Evolutionary conservation across 1,140 invertebrate genomes (phyloP).

Genomic region (Rhopalosiphum maidis): DNA sequence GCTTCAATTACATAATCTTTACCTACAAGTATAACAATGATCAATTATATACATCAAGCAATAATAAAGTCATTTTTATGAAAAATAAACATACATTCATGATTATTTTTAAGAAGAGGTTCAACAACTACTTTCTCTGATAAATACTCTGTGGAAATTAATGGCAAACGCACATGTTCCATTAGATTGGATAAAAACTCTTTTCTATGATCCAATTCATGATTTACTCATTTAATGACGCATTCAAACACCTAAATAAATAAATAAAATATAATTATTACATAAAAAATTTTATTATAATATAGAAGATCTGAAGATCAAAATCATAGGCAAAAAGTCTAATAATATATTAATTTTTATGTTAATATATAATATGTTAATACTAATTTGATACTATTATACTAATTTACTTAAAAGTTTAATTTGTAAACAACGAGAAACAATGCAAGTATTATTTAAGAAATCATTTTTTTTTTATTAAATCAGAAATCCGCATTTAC

Average conservation of each 20-base stretch:
- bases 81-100: conserved; percentile 69
- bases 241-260: conserved; percentile 79
- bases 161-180: conserved; percentile 90
- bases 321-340: too few species aligned
- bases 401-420: too few species aligned
- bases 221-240: conserved; percentile 84
- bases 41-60: background rate
- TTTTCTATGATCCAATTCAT: conserved; percentile 75
- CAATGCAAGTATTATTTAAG: too few species aligned
- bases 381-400: too few species aligned
- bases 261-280: too few species aligned
- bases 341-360: too few species aligned
- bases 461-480: too few species aligned
- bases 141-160: conserved; percentile 87
- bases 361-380: too few species aligned
- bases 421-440: too few species aligned
- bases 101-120: conserved; percentile 81
- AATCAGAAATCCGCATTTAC: too few species aligned
- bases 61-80: background rate
- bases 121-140: conserved; percentile 91
- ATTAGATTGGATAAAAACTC: conserved; percentile 79
- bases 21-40: conserved; percentile 63
- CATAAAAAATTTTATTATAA: too few species aligned
- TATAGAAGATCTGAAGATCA: too few species aligned
- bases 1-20: conserved; percentile 95